Percentiles rank a stretch among this genome's conserved stretches.
Evolutionary conservation across 64 coral and sea anemone species (phyloP).

Genomic region (Orbicella faveolata): DNA sequence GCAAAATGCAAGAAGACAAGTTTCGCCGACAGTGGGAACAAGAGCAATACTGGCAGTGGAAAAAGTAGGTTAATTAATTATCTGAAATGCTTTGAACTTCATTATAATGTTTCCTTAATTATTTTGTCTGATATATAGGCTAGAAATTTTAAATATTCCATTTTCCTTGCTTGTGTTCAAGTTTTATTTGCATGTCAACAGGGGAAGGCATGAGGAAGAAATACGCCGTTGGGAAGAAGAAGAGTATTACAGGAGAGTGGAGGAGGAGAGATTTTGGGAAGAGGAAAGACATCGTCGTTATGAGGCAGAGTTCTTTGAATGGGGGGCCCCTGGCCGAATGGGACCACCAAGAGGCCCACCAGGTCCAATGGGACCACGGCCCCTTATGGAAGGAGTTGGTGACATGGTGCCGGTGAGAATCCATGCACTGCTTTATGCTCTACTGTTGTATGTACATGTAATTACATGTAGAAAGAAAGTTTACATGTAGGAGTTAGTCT

Average conservation of each 20-base stretch:
- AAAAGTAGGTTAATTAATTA: slow-evolving; percentile 32
- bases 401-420: slow-evolving; percentile 23
- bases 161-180: background rate
- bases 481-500: too few relatives aligned
- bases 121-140: background rate
- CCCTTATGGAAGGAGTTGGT: slow-evolving; percentile 58
- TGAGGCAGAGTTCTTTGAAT: slow-evolving; percentile 83
- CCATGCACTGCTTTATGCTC: background rate
- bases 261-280: slow-evolving; percentile 98
- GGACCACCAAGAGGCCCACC: slow-evolving; percentile 38
- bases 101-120: background rate
- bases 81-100: background rate
- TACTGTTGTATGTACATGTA: too few relatives aligned
- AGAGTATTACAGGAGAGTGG: slow-evolving; percentile 85
- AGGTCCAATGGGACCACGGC: slow-evolving; percentile 50
- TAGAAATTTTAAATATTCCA: background rate
- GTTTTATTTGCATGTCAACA: slow-evolving; percentile 1
- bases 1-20: slow-evolving; percentile 94
- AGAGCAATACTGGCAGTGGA: slow-evolving; percentile 94
- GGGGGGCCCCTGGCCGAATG: slow-evolving; percentile 14
- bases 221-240: slow-evolving; percentile 89
- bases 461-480: too few relatives aligned
- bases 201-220: slow-evolving; percentile 66
- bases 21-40: slow-evolving; percentile 92
- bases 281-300: slow-evolving; percentile 78